Conservation (phyloP, 2,797 vertebrate species). For the Oryzias dopingdopingensis region DNA sequence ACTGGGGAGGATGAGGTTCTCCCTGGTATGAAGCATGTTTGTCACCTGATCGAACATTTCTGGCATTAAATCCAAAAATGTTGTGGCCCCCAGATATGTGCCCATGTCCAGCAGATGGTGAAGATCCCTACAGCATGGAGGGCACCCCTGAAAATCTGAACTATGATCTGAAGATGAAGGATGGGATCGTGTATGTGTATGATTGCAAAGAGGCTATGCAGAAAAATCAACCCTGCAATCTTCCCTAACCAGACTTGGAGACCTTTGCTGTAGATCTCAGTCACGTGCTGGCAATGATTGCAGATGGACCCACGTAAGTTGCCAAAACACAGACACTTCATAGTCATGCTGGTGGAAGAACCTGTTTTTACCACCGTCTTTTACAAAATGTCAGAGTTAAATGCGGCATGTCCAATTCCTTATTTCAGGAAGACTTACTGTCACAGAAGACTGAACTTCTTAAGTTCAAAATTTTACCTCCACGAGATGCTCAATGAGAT, state of each 20-base stretch:
- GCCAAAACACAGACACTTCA: conserved; percentile 21
- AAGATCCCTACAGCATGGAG: conserved; percentile 88
- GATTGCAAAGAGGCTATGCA: conserved; percentile 77
- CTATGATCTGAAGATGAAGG: conserved; percentile 86
- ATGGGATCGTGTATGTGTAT: conserved; percentile 89
- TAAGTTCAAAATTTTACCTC: conserved; percentile 94
- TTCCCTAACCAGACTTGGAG: conserved; percentile 92
- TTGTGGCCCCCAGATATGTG: conserved; percentile 76
- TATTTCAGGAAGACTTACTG: conserved; percentile 92
- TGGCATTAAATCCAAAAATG: conserved; percentile 6
- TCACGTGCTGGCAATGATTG: conserved; percentile 90
- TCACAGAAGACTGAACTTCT: conserved; percentile 91
- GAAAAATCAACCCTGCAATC: conserved; percentile 77
- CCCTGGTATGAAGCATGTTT: conserved; percentile 78
- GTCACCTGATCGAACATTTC: not conserved
- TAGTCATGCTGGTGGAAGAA: conserved; percentile 13
- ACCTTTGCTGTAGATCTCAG: conserved; percentile 92
- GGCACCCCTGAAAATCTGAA: conserved; percentile 86
- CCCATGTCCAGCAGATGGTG: conserved; percentile 74
- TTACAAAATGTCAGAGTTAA: not conserved
- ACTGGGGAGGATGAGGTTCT: conserved; percentile 82
- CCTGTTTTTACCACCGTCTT: not conserved
- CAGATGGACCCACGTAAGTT: conserved; percentile 93
- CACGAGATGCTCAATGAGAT: conserved; percentile 98
- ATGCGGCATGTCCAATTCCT: not conserved